A percentile compares a stretch with the other conserved stretches of the same genome.
Evolutionary conservation across 2,888 invertebrate genomes (phyloP).

Genomic region (Lasius fuliginosus): DNA sequence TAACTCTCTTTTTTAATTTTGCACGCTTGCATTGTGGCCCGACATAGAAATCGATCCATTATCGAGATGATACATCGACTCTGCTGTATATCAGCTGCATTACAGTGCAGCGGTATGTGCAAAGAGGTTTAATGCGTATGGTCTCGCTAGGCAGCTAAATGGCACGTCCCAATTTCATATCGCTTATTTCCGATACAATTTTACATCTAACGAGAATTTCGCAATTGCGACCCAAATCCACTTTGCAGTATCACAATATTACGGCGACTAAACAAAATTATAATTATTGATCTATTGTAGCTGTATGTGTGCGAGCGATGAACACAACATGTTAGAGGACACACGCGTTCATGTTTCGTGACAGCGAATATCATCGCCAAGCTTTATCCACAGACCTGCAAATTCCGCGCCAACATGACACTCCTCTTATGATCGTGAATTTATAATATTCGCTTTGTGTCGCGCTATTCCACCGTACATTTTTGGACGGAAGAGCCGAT

Average conservation of each 20-base stretch:
- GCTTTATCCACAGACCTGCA: constrained; percentile 5
- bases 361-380: not conserved
- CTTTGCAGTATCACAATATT: constrained; percentile 11
- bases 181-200: constrained; percentile 6
- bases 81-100: not conserved
- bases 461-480: not conserved
- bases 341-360: not conserved
- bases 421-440: not conserved
- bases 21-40: not conserved
- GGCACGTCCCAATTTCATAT: constrained; percentile 26
- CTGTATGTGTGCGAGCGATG: not conserved
- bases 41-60: constrained; percentile 36
- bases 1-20: constrained; percentile 20
- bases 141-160: constrained; percentile 9
- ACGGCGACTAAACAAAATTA: constrained; percentile 6
- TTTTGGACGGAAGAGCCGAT: constrained; percentile 3
- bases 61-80: constrained; percentile 24
- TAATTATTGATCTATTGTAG: constrained; percentile 29
- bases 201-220: constrained; percentile 20
- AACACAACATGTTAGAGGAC: not conserved
- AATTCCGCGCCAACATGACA: not conserved
- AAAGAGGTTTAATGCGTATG: constrained; percentile 32
- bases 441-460: constrained; percentile 12
- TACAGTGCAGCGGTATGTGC: constrained; percentile 2
- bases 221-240: constrained; percentile 18